Evolutionary conservation across 2,797 vertebrate species (phyloP).

Genomic region (Ctenosaura bakeri): DNA sequence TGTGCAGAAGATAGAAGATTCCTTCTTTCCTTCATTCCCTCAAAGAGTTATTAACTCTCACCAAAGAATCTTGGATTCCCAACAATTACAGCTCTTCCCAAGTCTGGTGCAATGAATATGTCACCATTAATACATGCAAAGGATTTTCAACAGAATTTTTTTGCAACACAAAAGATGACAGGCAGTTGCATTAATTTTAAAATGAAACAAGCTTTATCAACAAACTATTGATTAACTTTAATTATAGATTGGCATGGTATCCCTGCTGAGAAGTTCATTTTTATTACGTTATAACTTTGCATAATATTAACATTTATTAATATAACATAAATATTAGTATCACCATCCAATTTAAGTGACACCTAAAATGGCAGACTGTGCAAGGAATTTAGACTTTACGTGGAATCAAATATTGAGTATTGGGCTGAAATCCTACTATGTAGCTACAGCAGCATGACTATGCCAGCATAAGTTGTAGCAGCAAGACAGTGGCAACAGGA

Average conservation of each 20-base stretch:
- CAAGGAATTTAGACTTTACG: not conserved
- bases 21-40: constrained; percentile 71
- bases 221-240: constrained; percentile 10
- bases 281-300: constrained; percentile 17
- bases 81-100: constrained; percentile 62
- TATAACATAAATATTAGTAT: not conserved
- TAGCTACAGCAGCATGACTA: too few species aligned
- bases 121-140: constrained; percentile 56
- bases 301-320: too few species aligned
- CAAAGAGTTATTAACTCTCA: constrained; percentile 78
- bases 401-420: not conserved
- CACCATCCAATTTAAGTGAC: accelerated
- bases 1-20: constrained; percentile 71
- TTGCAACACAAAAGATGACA: constrained; percentile 29
- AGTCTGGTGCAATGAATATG: constrained; percentile 21
- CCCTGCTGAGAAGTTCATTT: constrained; percentile 24
- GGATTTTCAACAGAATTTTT: constrained; percentile 36
- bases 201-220: not conserved
- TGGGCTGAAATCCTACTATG: too few species aligned
- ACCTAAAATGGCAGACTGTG: not conserved
- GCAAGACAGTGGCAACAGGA: too few species aligned
- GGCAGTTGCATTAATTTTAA: constrained; percentile 29
- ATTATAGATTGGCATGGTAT: constrained; percentile 4
- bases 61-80: constrained; percentile 69
- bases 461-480: too few species aligned